Base-by-base conservation (phyloP, 2,113 vertebrate species). In the Lophius piscatorius region DNA sequence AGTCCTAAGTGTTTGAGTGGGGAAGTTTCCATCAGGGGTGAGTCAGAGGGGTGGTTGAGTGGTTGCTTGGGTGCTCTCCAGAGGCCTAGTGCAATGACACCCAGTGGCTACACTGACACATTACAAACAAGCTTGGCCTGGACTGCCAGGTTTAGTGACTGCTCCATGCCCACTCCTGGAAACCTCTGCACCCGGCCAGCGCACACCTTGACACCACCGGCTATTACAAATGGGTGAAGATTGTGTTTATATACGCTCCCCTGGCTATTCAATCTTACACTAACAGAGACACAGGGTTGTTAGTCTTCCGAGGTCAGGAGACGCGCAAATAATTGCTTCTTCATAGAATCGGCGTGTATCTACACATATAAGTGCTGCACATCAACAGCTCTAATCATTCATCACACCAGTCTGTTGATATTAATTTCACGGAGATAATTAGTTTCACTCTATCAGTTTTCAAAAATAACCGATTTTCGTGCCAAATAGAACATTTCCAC, bases 101-200 rank as follows among this genome's bases (percentile, higher is more conserved):
- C 89, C 86, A 89, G 88, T 90, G 89, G 89, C 78, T 80, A 81
- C 63, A 79, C 71, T 76, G 60, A 86, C 84, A 90, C 77, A 90
- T 75, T 88, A 85, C 88, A 90, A 87, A 91, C 74, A 79, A 71
- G 34, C 47, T 17, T 62, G 69, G 63, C 51, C 47, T 5, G 23
- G 66, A 51, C 61, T 65, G 70, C 50, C 23, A 10, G 63, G 57
- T 62, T 66, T 59, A 76, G 67, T 61, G 67, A 81, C 70, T 77
- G 72, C 67, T 74, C 65, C 69, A 63, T 64, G 58, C 61, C 61
- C 40, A 34, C 69, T 57, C 17, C 63, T 80, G 84, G 78, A 82
- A 85, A 84, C 74, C 74, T 70, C 69, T 65, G 70, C 63, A 16
- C 51, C 59, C 5, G 26, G 69, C 82, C 67, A 84, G 66, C 69